Conservation (phyloP, 2,797 vertebrate species). For the Rhynchonycteris naso region DNA sequence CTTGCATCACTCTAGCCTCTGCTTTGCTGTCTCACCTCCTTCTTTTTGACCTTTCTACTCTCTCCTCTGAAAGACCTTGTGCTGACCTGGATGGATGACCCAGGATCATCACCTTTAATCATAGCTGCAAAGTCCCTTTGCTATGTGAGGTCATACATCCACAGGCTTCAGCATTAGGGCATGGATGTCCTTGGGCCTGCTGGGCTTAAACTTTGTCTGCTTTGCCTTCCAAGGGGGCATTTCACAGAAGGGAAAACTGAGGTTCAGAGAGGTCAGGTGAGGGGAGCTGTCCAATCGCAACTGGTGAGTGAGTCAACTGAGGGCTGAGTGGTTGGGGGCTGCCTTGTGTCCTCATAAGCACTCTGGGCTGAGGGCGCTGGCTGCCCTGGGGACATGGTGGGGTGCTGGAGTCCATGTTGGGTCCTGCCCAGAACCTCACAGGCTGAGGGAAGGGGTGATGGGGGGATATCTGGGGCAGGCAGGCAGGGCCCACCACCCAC, state of each 20-base stretch:
- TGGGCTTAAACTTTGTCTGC: background rate
- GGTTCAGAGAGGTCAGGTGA: background rate
- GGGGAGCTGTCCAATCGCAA: accelerated
- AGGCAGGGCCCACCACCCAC: background rate
- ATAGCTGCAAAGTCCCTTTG: background rate
- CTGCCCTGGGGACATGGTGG: accelerated
- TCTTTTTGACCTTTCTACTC: no score
- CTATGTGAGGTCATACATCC: background rate
- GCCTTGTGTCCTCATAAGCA: accelerated
- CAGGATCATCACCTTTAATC: background rate
- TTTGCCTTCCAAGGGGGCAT: background rate
- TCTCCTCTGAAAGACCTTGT: background rate
- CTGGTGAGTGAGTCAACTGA: background rate
- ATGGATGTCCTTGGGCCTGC: background rate
- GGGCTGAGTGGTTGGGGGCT: accelerated
- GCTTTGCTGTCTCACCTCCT: accelerated
- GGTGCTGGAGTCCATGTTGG: background rate
- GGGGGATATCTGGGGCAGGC: no score
- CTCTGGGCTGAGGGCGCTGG: accelerated
- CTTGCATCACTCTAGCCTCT: accelerated
- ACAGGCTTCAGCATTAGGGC: background rate
- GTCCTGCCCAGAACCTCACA: background rate
- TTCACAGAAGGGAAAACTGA: background rate
- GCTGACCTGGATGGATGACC: background rate
- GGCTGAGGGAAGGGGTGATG: accelerated